Evolutionary conservation across 2,797 vertebrate species (phyloP).

Genomic region (Cheirogaleus major): DNA sequence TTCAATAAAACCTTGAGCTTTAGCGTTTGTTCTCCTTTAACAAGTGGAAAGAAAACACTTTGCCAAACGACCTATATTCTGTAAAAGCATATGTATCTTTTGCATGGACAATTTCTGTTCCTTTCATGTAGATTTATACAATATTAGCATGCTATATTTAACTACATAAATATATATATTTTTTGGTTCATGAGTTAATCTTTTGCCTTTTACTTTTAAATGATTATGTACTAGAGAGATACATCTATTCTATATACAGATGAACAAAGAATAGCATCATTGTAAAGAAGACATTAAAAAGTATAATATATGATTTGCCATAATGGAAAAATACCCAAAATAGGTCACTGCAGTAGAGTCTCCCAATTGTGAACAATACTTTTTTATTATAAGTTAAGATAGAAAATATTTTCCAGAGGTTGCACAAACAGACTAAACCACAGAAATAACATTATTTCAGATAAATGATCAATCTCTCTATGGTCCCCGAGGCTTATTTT

Average conservation of each 20-base stretch:
- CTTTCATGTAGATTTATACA: constrained; percentile 51
- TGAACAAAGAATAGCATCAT: constrained; percentile 53
- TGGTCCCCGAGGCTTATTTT: constrained; percentile 79
- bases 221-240: not conserved
- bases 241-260: not conserved
- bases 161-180: constrained; percentile 14
- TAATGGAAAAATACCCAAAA: constrained; percentile 67
- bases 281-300: constrained; percentile 36
- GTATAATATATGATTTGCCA: constrained; percentile 50
- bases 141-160: constrained; percentile 40
- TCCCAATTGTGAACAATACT: constrained; percentile 58
- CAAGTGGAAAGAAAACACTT: constrained; percentile 4
- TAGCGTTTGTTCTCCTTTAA: not conserved
- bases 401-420: constrained; percentile 79
- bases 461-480: constrained; percentile 83
- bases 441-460: constrained; percentile 84
- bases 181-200: not conserved
- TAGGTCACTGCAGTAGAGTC: constrained; percentile 57
- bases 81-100: not conserved
- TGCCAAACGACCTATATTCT: not conserved
- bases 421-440: constrained; percentile 85
- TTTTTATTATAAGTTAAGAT: constrained; percentile 76
- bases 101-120: constrained; percentile 18
- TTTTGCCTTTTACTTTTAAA: constrained; percentile 49
- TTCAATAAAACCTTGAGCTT: not conserved